phyloP scores from a whole-genome alignment of 2,888 invertebrate species.

The Dugesia japonica region DNA sequence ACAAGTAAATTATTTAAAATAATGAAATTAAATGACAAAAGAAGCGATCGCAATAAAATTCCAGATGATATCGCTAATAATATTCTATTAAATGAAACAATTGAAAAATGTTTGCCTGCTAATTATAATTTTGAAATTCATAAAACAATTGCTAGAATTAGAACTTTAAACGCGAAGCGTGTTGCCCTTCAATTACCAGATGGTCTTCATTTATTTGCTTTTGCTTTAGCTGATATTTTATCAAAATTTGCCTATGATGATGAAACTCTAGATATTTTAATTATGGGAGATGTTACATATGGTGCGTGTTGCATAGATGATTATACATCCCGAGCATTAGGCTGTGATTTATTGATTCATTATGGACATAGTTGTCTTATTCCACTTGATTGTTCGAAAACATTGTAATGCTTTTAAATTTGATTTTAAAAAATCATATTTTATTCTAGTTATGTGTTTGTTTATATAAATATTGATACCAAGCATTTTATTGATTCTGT shows the following conservation, averaged over 20 bases:
- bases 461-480: conserved; percentile 86
- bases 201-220: conserved; percentile 73
- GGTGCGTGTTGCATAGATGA: conserved; percentile 98
- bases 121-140: conserved; percentile 97
- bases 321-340: conserved; percentile 72
- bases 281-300: conserved; percentile 97
- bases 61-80: conserved; percentile 17
- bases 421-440: conserved; percentile 48
- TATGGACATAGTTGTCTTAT: conserved; percentile 83
- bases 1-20: too few species aligned
- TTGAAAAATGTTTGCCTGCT: conserved; percentile 38
- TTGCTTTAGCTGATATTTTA: conserved; percentile 77
- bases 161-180: conserved; percentile 63
- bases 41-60: too few species aligned
- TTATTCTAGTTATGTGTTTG: conserved; percentile 86
- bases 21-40: too few species aligned
- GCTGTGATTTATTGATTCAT: conserved; percentile 75
- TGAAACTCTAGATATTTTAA: conserved; percentile 71
- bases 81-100: conserved; percentile 11
- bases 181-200: conserved; percentile 94
- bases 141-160: conserved; percentile 88
- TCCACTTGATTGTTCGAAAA: conserved; percentile 16
- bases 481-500: conserved; percentile 78
- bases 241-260: conserved; percentile 50
- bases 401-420: conserved; percentile 25